Conservation (phyloP, 2,797 vertebrate genomes). For the Monodelphis domestica region DNA sequence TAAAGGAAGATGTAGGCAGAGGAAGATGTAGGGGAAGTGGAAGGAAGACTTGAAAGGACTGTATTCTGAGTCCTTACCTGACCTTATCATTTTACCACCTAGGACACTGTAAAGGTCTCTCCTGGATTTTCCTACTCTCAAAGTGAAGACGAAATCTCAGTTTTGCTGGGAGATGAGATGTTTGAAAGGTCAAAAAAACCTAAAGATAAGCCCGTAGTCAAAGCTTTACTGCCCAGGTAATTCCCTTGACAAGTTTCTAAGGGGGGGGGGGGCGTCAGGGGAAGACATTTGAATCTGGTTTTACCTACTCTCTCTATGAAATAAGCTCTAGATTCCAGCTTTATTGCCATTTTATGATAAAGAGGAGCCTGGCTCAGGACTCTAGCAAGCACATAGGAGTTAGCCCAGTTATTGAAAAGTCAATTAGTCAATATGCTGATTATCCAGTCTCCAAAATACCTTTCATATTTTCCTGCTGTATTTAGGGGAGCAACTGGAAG, state of each 20-base stretch:
- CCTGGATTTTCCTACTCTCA: constrained; percentile 78
- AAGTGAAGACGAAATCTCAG: constrained; percentile 73
- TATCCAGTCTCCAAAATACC: neutral
- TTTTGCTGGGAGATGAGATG: constrained; percentile 79
- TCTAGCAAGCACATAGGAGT: neutral
- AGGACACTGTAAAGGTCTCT: constrained; percentile 77
- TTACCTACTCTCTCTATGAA: neutral
- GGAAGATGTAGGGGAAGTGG: neutral
- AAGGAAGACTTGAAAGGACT: neutral
- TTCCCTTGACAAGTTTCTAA: neutral
- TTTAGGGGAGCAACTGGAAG: neutral
- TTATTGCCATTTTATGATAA: neutral
- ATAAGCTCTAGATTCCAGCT: neutral
- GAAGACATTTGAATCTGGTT: neutral
- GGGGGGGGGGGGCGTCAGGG: neutral
- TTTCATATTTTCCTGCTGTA: neutral
- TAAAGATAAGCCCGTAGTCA: constrained; percentile 4
- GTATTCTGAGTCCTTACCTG: neutral
- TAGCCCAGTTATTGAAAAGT: neutral
- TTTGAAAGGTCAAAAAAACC: constrained; percentile 60
- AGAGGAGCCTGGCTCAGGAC: neutral
- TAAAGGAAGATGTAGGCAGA: neutral
- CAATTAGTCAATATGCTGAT: neutral
- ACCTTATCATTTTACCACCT: neutral
- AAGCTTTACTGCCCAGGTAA: constrained; percentile 72